Base-by-base conservation (phyloP, 2,113 vertebrate species). In the Edolisoma coerulescens region DNA sequence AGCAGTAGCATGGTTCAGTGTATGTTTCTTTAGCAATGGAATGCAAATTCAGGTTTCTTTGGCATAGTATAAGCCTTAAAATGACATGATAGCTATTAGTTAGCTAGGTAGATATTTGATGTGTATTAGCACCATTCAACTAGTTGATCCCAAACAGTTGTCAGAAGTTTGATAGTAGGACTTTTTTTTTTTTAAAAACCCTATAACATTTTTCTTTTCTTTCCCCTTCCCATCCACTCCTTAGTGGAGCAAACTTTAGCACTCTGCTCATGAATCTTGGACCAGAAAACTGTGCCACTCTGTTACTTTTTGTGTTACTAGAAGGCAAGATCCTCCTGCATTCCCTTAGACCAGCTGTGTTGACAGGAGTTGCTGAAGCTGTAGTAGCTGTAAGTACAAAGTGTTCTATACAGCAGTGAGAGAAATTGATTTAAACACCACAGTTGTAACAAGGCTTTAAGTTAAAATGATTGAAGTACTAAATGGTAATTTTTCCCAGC, bases 301-400 rank as follows among this genome's bases (percentile, higher is more conserved):
- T 99, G 91, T 98, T 99, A 86, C 98, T 99, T 94, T 99, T 99
- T 90, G 98, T 99, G 44, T 97, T 99, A 73, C 97, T 99, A 93
- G 99, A 99, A 97, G 99, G 96, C 97, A 99, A 99, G 96, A 99
- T 99, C 93, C 98, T 99, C 67, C 98, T 99, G 49, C 99, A 99
- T 97, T 99, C 99, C 30, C 99, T 99, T 42, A 97, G 99, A 86
- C 99, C 99, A 39, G 99, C 99, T 54, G 99, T 99, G 84, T 97
- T 99, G 95, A 99, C 99, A n/a, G 99, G 99, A 84, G 98, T 99
- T 79, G 99, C 99, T 24, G 99, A 99, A 98, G 99, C 99, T 35
- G 99, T 99, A 75, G 99, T 99, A 91, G 99, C 99, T 97, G 99
- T 99, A 97, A 99, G 99, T 99, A 95, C 74, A 53, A 84, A 80